Evolutionary conservation across 2,888 invertebrate species (phyloP).

Genomic region (Limenitis camilla): DNA sequence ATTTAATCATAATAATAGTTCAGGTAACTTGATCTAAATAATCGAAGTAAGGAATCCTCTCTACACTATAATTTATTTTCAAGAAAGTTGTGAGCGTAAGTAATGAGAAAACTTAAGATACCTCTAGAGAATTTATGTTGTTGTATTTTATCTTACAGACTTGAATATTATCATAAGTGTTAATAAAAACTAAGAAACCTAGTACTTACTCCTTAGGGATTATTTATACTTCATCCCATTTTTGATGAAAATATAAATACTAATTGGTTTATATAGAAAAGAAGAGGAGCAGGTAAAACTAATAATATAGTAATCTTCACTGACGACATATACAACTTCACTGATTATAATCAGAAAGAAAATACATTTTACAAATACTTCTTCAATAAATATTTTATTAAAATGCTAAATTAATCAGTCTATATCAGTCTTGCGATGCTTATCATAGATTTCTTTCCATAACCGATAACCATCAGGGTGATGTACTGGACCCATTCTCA

Average conservation of each 20-base stretch:
- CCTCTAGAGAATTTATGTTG: slow-evolving; percentile 17
- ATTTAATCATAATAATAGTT: neutral
- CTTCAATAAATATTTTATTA: neutral
- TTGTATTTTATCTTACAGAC: slow-evolving; percentile 15
- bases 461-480: slow-evolving; percentile 36
- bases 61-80: slow-evolving; percentile 24
- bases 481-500: slow-evolving; percentile 39
- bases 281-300: too few relatives aligned
- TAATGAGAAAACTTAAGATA: slow-evolving; percentile 27
- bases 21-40: slow-evolving; percentile 5
- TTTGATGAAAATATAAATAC: too few relatives aligned
- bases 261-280: too few relatives aligned
- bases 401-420: neutral
- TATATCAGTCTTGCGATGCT: slow-evolving; percentile 23
- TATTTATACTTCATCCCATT: too few relatives aligned
- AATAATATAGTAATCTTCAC: too few relatives aligned
- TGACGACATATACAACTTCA: too few relatives aligned
- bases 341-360: too few relatives aligned
- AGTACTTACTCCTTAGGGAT: too few relatives aligned
- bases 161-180: slow-evolving; percentile 20
- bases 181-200: slow-evolving; percentile 4
- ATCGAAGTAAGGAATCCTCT: slow-evolving; percentile 15
- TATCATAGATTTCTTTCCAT: slow-evolving; percentile 44
- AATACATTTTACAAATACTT: too few relatives aligned
- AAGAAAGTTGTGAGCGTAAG: slow-evolving; percentile 22